Evolutionary conservation across 2,113 vertebrate genomes (phyloP).

Genomic region (Xiphorhynchus elegans): DNA sequence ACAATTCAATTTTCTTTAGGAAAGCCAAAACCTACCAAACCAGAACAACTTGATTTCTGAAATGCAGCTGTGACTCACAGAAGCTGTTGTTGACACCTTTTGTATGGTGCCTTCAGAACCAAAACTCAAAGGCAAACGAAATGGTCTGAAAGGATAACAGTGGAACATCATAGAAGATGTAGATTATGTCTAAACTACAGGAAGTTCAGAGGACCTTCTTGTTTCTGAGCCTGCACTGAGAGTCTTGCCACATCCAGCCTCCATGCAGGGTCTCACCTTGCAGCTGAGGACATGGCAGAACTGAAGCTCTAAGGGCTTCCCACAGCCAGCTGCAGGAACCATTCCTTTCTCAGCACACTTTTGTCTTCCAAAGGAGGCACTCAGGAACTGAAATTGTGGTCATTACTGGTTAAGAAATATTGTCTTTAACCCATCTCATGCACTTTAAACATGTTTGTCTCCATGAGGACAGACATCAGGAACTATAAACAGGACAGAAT

Average conservation of each 20-base stretch:
- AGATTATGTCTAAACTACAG: not conserved
- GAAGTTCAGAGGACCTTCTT: not conserved
- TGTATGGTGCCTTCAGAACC: fast-evolving
- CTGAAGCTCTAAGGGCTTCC: not conserved
- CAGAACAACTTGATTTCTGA: not conserved
- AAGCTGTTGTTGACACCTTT: not conserved
- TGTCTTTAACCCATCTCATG: not conserved
- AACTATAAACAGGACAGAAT: not conserved
- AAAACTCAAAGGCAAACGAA: not conserved
- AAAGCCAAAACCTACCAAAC: not conserved
- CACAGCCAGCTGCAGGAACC: not conserved
- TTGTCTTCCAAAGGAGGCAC: not conserved
- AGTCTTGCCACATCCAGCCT: not conserved
- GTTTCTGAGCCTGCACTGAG: not conserved
- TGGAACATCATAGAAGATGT: fast-evolving
- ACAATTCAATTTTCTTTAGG: not conserved
- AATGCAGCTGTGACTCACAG: not conserved
- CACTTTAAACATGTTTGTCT: not conserved
- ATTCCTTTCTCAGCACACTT: not conserved
- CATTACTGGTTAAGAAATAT: not conserved
- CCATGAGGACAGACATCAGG: not conserved
- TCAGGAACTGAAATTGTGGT: not conserved
- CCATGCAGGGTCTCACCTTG: not conserved
- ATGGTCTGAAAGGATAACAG: not conserved
- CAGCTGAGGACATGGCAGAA: not conserved